These are phyloP conservation scores for Gallinago media DNA, from an alignment of 2,113 vertebrate species.

Conservation along the genomic window DNA sequence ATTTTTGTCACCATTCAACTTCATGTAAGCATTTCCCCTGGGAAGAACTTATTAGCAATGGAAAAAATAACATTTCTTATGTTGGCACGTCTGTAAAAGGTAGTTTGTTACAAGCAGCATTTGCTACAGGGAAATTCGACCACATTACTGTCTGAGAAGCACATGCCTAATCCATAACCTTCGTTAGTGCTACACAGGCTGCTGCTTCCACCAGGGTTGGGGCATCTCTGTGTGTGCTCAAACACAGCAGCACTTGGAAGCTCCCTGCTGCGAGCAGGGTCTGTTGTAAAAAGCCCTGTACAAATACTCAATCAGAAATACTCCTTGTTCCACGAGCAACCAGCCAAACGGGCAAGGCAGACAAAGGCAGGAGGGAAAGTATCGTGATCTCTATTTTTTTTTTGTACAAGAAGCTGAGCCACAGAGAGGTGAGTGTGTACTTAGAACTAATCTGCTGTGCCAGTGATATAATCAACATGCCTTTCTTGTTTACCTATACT, in stretches of 20 bases:
- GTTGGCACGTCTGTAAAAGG: neutral
- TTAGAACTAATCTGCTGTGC: neutral
- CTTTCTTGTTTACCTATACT: neutral
- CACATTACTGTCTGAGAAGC: neutral
- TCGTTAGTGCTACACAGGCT: neutral
- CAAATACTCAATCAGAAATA: neutral
- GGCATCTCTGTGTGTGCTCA: accelerated
- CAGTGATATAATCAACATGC: neutral
- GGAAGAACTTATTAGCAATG: constrained; percentile 2
- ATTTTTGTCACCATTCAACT: neutral
- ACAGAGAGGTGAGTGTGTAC: neutral
- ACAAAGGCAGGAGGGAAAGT: neutral
- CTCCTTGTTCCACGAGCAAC: neutral
- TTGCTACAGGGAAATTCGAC: neutral
- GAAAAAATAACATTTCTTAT: neutral
- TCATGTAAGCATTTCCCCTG: neutral
- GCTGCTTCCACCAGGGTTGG: neutral
- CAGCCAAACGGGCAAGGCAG: neutral
- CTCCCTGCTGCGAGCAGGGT: neutral
- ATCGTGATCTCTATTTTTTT: neutral
- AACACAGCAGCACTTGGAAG: neutral
- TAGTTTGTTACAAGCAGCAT: neutral
- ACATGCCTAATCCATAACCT: neutral
- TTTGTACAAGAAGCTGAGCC: neutral
- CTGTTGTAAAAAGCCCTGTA: neutral